Evolutionary conservation across 2,888 invertebrate species (phyloP), one percentile per base, ranked within the genome.

Genomic region (Eristalinus sepulchralis): DNA sequence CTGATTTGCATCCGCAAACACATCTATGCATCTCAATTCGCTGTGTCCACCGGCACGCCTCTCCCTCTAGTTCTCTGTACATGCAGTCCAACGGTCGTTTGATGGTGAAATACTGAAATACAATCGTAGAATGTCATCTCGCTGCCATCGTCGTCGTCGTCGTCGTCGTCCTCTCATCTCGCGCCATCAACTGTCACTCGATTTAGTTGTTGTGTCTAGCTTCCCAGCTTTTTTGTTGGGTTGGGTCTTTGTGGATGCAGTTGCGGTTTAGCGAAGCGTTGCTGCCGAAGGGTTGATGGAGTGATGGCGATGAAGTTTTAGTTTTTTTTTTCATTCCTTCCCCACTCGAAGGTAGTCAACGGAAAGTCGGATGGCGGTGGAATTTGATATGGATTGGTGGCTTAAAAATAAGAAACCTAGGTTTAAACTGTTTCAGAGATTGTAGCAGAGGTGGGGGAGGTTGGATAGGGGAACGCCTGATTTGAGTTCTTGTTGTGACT

Each of bases 51-150:
- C 53, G 13, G 9, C 9, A 22, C 22, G 2, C 11, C 22, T 57
- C 57, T 24, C 24, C 2, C 57, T 5, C 24, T 10, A 11, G 10
- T 3, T 11, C 6, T 47, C n/a, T 13, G 0, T 36, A n/a, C 36
- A 36, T 2, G 2, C 34, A 11, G 8, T 13, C 39, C 39, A 39
- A 39, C 11, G 11, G 39, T 39, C 39, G 5, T 8, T 10, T 24
- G 55, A 34, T 76, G 67, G 82, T 78, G 82, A 78, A 77, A 85
- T 85, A 85, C 70, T 66, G 83, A 83, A 83, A 86, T 86, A 83
- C 79, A 76, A 83, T 79, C 60, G 79, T 59, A 78, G 83, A 83
- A 86, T 83, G 78, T 71, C 86, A 79, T 57, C 57, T 20, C 57
- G 24, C n/a, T 39, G 39, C n/a, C 39, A 1, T 27, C 2, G 27